Conservation (phyloP, 2,797 vertebrate species). For the Momotus momota region DNA sequence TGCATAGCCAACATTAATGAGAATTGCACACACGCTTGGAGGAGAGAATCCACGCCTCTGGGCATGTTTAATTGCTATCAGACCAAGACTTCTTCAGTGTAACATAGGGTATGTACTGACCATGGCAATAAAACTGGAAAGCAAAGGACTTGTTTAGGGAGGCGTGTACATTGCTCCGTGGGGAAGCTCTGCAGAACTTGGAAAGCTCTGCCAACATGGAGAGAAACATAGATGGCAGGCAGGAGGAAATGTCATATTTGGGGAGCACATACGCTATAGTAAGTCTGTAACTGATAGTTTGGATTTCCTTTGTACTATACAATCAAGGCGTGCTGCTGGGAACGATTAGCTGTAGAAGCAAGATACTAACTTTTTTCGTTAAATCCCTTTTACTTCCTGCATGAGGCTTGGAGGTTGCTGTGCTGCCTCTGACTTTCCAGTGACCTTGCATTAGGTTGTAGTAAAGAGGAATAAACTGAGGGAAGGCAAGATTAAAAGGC, state of each 20-base stretch:
- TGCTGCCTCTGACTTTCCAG: constrained; percentile 33
- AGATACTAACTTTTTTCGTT: not conserved
- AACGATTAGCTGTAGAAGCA: not conserved
- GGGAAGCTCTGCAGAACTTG: not conserved
- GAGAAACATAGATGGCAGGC: not conserved
- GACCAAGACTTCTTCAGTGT: not conserved
- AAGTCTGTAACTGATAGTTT: not conserved
- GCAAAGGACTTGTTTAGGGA: not conserved
- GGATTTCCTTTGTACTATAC: not conserved
- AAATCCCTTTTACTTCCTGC: constrained; percentile 2
- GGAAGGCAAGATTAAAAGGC: constrained; percentile 21
- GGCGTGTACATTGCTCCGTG: not conserved
- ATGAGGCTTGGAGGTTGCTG: not conserved
- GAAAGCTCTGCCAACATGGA: not conserved
- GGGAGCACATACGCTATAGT: not conserved
- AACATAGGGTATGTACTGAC: not conserved
- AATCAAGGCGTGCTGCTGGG: constrained; percentile 37
- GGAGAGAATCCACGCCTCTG: constrained; percentile 9
- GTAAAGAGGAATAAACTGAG: constrained; percentile 14
- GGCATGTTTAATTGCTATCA: constrained; percentile 43
- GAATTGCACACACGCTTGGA: not conserved
- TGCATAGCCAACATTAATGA: not conserved
- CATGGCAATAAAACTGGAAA: not conserved
- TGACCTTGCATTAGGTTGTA: constrained; percentile 51
- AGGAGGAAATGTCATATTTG: constrained; percentile 5